Conservation (phyloP, 2,888 invertebrate genomes). For the Drosophila monieri region DNA sequence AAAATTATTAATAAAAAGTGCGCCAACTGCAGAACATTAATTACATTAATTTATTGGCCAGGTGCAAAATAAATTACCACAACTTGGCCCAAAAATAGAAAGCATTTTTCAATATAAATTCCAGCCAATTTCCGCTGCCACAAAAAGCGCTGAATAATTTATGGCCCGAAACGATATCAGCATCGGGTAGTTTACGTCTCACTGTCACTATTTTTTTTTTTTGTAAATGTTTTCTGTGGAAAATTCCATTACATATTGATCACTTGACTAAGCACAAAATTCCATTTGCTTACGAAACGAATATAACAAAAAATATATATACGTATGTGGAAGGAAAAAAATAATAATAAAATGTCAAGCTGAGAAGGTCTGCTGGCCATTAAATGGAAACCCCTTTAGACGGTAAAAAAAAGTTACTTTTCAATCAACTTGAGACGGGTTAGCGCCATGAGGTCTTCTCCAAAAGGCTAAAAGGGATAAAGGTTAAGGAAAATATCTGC, state of each 20-base stretch:
- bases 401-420: conserved; percentile 64
- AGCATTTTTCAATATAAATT: conserved; percentile 33
- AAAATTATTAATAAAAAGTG: conserved; percentile 39
- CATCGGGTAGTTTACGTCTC: conserved; percentile 8
- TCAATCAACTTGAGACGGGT: conserved; percentile 76
- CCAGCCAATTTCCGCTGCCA: conserved; percentile 13
- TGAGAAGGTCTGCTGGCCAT: conserved; percentile 35
- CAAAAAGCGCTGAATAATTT: conserved; percentile 37
- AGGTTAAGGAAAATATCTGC: conserved; percentile 23
- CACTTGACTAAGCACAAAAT: conserved; percentile 19
- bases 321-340: background rate
- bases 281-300: conserved; percentile 19
- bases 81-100: conserved; percentile 23
- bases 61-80: conserved; percentile 55
- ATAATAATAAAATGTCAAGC: conserved; percentile 19
- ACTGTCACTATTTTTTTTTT: background rate
- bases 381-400: conserved; percentile 58
- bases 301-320: background rate
- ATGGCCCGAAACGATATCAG: conserved; percentile 24
- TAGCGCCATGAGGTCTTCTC: conserved; percentile 21
- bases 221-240: background rate
- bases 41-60: conserved; percentile 67
- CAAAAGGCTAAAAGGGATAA: conserved; percentile 35
- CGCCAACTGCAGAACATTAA: conserved; percentile 47
- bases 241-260: conserved; percentile 43